Base-by-base conservation (phyloP, 1,140 invertebrate species). In the Copidosoma floridanum region DNA sequence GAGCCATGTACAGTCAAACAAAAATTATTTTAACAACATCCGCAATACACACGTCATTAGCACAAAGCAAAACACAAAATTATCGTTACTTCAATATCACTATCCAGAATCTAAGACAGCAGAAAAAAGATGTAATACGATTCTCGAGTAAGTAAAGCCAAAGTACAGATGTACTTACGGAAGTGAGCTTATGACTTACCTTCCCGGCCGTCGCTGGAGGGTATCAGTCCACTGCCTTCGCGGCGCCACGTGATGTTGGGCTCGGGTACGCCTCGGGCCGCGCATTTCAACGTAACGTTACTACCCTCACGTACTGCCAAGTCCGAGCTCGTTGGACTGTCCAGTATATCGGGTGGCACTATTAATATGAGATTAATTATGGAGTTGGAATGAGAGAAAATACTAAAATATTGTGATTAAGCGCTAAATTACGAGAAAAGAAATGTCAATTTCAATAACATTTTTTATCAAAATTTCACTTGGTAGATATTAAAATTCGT, bases 341-440 rank as follows among this genome's bases (percentile, higher is more conserved):
- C 91, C 70, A 92, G 78, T 66, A 92, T 93, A 76, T 92, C 89
- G 16, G 93, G 93, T 12, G 92, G 92, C 54, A 95, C 93, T 94
- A 81, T 37, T 77, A 76, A 70, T n/a, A n/a, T n/a, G n/a, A n/a
- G n/a, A n/a, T n/a, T n/a, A n/a, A n/a, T n/a, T n/a, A n/a, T n/a
- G n/a, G n/a, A n/a, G n/a, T n/a, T n/a, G n/a, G n/a, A n/a, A n/a
- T n/a, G n/a, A n/a, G n/a, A n/a, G n/a, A n/a, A n/a, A n/a, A n/a
- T n/a, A n/a, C n/a, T n/a, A n/a, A n/a, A n/a, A n/a, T n/a, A n/a
- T n/a, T n/a, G n/a, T n/a, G n/a, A n/a, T n/a, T n/a, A n/a, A n/a
- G n/a, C n/a, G n/a, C n/a, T n/a, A n/a, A n/a, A n/a, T n/a, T n/a
- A n/a, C n/a, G n/a, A n/a, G n/a, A n/a, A n/a, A n/a, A n/a, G n/a